phyloP scores from a whole-genome alignment of 2,888 invertebrate species.

The Drosophila seclusa region DNA sequence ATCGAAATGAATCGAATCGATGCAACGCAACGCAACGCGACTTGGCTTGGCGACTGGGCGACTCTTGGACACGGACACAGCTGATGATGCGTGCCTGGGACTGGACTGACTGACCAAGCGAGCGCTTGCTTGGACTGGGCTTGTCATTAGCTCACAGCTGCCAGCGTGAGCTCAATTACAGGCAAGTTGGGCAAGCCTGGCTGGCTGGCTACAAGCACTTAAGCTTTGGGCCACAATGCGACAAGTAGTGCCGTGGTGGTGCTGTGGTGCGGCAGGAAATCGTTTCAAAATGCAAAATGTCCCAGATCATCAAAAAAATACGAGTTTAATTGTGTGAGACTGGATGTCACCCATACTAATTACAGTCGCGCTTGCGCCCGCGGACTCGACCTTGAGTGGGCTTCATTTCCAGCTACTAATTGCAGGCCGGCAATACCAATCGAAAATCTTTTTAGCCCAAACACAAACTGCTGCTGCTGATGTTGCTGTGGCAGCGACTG shows the following conservation, averaged over 20 bases:
- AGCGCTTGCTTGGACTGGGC: constrained; percentile 63
- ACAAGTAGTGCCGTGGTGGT: background rate
- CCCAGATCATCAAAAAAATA: constrained; percentile 76
- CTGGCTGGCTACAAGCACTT: constrained; percentile 3
- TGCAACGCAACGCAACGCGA: constrained; percentile 23
- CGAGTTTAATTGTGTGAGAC: constrained; percentile 70
- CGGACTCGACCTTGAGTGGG: constrained; percentile 40
- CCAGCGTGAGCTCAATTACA: constrained; percentile 66
- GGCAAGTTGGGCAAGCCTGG: constrained; percentile 35
- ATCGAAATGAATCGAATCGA: constrained; percentile 40
- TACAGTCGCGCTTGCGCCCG: constrained; percentile 1
- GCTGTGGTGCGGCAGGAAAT: constrained; percentile 70
- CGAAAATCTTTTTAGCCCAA: constrained; percentile 47
- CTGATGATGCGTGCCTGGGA: constrained; percentile 57
- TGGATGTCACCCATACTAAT: constrained; percentile 46
- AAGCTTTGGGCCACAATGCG: constrained; percentile 5
- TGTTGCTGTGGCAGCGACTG: constrained; percentile 7
- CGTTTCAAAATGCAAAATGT: constrained; percentile 72
- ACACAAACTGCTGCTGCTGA: constrained; percentile 41
- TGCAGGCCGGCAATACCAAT: constrained; percentile 53
- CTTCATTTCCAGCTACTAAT: constrained; percentile 47
- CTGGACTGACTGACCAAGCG: background rate
- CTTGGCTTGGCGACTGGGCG: constrained; percentile 15
- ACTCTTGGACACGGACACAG: constrained; percentile 36
- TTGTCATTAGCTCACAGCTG: constrained; percentile 77